These are phyloP conservation scores for Sorex araneus DNA, from an alignment of 2,113 vertebrate species.

Conservation along the genomic window DNA sequence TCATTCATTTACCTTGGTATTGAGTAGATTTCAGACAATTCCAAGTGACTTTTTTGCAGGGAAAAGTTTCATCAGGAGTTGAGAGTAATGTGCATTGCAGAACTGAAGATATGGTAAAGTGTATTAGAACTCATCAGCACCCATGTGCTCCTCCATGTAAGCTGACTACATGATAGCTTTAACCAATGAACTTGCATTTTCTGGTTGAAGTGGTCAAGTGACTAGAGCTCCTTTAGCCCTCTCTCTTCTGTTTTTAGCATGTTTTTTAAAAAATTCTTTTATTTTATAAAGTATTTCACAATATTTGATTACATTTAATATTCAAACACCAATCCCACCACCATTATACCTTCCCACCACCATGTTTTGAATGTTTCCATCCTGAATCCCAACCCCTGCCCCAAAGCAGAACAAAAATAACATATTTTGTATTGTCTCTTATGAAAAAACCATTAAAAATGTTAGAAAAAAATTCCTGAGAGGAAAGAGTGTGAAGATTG, in stretches of 20 bases:
- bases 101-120: background rate
- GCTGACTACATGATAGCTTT: background rate
- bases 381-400: too few relatives aligned
- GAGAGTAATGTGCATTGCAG: background rate
- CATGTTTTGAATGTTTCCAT: too few relatives aligned
- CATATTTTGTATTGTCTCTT: too few relatives aligned
- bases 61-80: background rate
- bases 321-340: too few relatives aligned
- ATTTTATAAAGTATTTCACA: too few relatives aligned
- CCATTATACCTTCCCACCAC: too few relatives aligned
- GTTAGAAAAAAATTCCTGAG: too few relatives aligned
- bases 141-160: rapidly evolving
- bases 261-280: too few relatives aligned
- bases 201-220: background rate
- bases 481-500: too few relatives aligned
- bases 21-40: background rate
- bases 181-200: background rate
- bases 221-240: background rate
- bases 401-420: too few relatives aligned
- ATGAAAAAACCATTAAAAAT: too few relatives aligned
- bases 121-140: rapidly evolving
- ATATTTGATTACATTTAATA: too few relatives aligned
- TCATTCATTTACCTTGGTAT: background rate
- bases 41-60: background rate
- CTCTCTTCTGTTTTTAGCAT: background rate